phyloP scores from a whole-genome alignment of 2,797 vertebrate genomes.

The Rhadinocentrus ornatus region DNA sequence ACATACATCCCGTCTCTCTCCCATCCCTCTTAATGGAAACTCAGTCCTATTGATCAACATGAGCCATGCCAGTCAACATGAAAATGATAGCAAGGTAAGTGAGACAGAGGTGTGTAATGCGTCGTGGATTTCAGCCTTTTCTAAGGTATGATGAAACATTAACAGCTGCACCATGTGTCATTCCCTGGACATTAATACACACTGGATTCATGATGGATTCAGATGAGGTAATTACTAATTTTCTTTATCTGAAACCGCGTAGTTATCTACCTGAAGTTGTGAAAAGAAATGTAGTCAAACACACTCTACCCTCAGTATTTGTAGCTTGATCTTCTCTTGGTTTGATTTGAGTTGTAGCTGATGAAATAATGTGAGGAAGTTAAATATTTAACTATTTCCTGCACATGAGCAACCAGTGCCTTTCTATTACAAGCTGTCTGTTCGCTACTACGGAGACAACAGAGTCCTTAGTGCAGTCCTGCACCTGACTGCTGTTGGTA shows the following conservation, averaged over 20 bases:
- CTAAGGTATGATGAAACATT: no score
- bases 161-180: no score
- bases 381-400: no score
- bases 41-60: conserved; percentile 84
- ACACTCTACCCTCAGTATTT: no score
- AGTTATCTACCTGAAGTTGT: no score
- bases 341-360: not conserved
- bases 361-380: not conserved
- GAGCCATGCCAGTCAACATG: conserved; percentile 79
- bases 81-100: conserved; percentile 90
- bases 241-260: no score
- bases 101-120: not conserved
- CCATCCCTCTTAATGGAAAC: conserved; percentile 52
- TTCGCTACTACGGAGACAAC: conserved; percentile 84
- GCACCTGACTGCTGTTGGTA: conserved; percentile 83
- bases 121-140: no score
- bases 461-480: conserved; percentile 75
- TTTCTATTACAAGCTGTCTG: conserved; percentile 82
- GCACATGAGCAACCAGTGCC: not conserved
- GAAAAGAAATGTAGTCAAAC: no score
- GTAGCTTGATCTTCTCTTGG: not conserved
- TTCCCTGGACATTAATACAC: no score
- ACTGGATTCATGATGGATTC: no score
- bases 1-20: conserved; percentile 11
- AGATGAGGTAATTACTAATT: no score